Evolutionary conservation across 2,888 invertebrate species (phyloP), one percentile per base, ranked within the genome.

Genomic region (Gibbula magus): DNA sequence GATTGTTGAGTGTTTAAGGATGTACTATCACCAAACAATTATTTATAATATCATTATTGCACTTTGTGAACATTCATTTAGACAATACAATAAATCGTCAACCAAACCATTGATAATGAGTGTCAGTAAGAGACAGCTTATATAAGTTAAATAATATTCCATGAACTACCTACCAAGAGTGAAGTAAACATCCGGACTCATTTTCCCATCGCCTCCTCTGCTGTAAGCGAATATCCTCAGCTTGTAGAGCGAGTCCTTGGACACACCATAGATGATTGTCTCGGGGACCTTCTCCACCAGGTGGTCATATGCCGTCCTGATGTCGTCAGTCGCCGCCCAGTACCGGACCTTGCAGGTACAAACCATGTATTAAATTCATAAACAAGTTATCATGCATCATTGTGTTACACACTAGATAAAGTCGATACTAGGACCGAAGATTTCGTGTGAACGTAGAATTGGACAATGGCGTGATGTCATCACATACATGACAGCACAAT

Each of bases 271-370:
- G 8, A 99, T 96, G 86, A 95, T 95, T 0, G 96, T 95, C 91
- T 97, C 96, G 4, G 97, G 94, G 89, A 95, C 96, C 35, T 88
- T 88, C 32, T 90, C 91, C 7, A 95, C 95, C 32, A 93, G 92
- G 78, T 96, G 96, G 92, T 98, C 97, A 91, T 96, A 96, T 0
- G 98, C 98, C 1, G 96, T 96, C 89, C 97, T 96, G 95, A 98
- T 96, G 91, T 98, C 97, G 93, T 98, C 98, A 92, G 98, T 98
- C 0, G 96, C 95, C 91, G 97, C 97, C 99, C 99, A 99, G 67
- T 98, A 96, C 84, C 98, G 95, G 82, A 98, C 96, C 96, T 96
- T 84, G 1, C 0, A 61, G 13, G 51, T 4, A 13, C 10, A 45
- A 45, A 13, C 13, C 35, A 8, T 35, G n/a, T n/a, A n/a, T 35